Evolutionary conservation across 2,888 invertebrate genomes (phyloP), one percentile per base, ranked within the genome.

Genomic region (Cephus pygmeus): DNA sequence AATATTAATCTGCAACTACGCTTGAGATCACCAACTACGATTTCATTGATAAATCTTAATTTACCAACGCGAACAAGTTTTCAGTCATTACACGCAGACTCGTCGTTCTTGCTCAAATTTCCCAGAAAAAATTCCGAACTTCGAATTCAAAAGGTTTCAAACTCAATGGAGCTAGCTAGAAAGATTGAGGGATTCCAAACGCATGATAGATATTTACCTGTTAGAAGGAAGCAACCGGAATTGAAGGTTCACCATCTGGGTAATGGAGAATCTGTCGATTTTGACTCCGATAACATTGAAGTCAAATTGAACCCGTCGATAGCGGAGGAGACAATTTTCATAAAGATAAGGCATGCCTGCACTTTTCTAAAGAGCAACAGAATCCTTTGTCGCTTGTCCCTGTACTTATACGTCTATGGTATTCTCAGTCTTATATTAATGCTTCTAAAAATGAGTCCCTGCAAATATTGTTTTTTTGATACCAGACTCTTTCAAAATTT

Each of bases 351-450:
- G 30, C 75, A 82, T 6, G 73, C 77, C 23, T 80, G 80, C 33
- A 76, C 79, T 11, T 88, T 89, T 34, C n/a, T 88, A 2, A 84
- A 76, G 56, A 82, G 83, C 4, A 88, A 88, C 74, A 81, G 84
- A 78, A 81, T 81, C 0, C 82, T 89, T 33, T 89, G 86, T 79
- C 84, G 82, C 35, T 80, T 89, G 15, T 87, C 86, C 1, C 80
- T 89, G 71, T 89, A 89, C 76, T 80, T 89, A 71, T 89, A 89
- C 77, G 77, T 84, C 12, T 89, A 87, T 76, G 87, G 87, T 71
- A 78, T 88, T 76, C 78, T 89, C 23, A 87, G 86, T 83, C 76
- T 89, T 12, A 77, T 85, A 68, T 75, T 88, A 12, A 82, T 88
- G 34, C 34, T 87, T 34, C 69, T 86, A 69, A 85, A 83, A 81